These are phyloP conservation scores for Polyodon spathula DNA, from an alignment of 2,113 vertebrate genomes.

Conservation along the genomic window DNA sequence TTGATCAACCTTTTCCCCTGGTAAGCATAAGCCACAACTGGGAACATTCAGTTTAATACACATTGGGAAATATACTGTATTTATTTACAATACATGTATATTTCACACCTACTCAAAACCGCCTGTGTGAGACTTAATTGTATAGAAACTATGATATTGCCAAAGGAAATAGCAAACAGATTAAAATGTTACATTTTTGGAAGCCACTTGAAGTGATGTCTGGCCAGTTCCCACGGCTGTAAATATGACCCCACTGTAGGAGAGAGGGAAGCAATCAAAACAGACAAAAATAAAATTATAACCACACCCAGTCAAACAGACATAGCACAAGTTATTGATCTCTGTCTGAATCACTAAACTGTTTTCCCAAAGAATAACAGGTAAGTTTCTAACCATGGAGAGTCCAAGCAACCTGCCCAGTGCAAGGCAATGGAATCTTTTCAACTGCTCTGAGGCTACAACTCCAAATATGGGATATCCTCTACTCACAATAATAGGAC, in stretches of 20 bases:
- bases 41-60: too few species aligned
- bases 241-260: constrained; percentile 25
- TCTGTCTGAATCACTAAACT: not conserved
- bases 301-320: not conserved
- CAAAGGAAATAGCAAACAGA: constrained; percentile 21
- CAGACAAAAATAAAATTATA: constrained; percentile 12
- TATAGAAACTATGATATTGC: not conserved
- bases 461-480: not conserved
- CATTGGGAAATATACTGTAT: too few species aligned
- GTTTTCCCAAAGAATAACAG: not conserved
- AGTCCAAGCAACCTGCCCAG: not conserved
- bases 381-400: not conserved
- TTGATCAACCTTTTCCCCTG: too few species aligned
- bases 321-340: not conserved
- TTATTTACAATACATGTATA: too few species aligned
- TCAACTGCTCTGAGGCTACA: not conserved
- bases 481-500: not conserved
- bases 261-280: not conserved
- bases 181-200: constrained; percentile 23
- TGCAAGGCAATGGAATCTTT: not conserved
- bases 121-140: too few species aligned
- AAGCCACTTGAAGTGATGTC: constrained; percentile 27
- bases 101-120: too few species aligned
- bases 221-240: constrained; percentile 34
- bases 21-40: too few species aligned